Evolutionary conservation across 2,888 invertebrate genomes (phyloP), one percentile per base, ranked within the genome.

Genomic region (Drosophila austrosaltans): DNA sequence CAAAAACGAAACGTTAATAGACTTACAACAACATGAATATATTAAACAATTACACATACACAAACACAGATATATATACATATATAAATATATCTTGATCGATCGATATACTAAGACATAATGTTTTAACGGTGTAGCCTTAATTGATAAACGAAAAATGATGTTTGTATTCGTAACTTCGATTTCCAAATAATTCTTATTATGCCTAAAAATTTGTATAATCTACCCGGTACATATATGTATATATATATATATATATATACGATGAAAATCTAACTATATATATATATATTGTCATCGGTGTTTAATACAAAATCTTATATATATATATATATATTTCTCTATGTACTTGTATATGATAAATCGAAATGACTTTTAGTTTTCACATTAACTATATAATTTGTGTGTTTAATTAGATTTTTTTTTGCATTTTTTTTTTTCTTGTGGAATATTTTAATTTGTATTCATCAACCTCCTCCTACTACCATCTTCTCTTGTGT

Each of bases 1-100:
- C 82, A 87, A 87, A 87, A 85, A 81, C 85, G 87, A 82, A 87
- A 85, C 82, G 87, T 85, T 87, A 76, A 85, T 87, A 85, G 85
- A 85, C 85, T 85, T 82, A 70, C 72, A 67, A 56, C 57, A 62
- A 69, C 53, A 64, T 70, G 71, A 30, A 63, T 32, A 74, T 66
- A 61, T 66, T 59, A 53, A 54, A 63, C 64, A 56, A 69, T 74
- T 30, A 39, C 66, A 61, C 63, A 76, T 16, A 71, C 30, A 69
- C 16, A 16, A 0, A 16, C 16, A 16, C 16, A 16, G 16, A 16
- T 16, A 16, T 16, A 16, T 16, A 16, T 57, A 54, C 40, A 62
- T 66, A 72, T 63, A 72, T 66, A 72, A 54, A 54, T 72, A 72
- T 66, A 66, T 63, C 53, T 72, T 73, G 67, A 30, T 56, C 48